Evolutionary conservation across 2,888 invertebrate genomes (phyloP).

Genomic region (Gari tellinella): DNA sequence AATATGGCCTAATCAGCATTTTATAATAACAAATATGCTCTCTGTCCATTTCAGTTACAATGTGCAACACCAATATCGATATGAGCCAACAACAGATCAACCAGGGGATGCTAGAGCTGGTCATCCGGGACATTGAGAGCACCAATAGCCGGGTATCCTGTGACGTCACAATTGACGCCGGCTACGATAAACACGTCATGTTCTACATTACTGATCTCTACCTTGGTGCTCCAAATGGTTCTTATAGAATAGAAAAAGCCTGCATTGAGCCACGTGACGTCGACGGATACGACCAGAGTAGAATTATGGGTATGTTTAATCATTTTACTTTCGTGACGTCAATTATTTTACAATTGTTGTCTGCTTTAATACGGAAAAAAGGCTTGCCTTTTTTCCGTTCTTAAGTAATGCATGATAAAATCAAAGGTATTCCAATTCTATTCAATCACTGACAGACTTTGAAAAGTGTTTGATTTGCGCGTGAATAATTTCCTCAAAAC

Average conservation of each 20-base stretch:
- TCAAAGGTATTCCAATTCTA: no score
- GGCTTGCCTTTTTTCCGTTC: no score
- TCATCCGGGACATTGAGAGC: constrained; percentile 38
- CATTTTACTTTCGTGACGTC: no score
- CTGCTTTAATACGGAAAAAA: no score
- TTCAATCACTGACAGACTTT: no score
- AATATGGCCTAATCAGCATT: no score
- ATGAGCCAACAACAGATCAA: constrained; percentile 31
- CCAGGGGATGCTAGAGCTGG: constrained; percentile 42
- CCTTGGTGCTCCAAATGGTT: constrained; percentile 41
- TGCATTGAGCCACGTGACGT: constrained; percentile 46
- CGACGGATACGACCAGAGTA: background rate
- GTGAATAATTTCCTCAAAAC: no score
- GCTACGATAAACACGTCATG: constrained; percentile 47
- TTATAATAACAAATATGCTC: no score
- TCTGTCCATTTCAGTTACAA: constrained; percentile 38
- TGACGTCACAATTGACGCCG: constrained; percentile 51
- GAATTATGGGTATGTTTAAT: no score
- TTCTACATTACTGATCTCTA: constrained; percentile 52
- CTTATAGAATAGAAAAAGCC: constrained; percentile 33
- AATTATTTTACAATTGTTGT: no score
- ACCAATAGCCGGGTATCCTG: constrained; percentile 49
- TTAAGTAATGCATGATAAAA: no score
- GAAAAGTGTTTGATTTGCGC: no score
- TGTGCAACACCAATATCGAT: constrained; percentile 40